Evolutionary conservation across 2,113 vertebrate species (phyloP).

Genomic region (Ivindomyrus marchei): DNA sequence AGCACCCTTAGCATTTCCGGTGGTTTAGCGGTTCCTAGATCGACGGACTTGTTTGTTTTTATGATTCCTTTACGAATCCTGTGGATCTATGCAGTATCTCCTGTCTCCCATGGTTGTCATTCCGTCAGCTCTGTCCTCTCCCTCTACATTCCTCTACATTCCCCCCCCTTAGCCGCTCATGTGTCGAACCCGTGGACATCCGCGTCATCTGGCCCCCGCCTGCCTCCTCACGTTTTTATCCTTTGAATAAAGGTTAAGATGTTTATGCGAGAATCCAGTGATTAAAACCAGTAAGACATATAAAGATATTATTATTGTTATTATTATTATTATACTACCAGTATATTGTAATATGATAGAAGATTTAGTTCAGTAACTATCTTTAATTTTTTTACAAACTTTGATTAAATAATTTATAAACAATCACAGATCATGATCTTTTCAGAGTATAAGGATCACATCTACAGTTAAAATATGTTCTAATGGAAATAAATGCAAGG

Average conservation of each 20-base stretch:
- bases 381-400: conserved; percentile 78
- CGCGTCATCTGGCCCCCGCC: conserved; percentile 53
- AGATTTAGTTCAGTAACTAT: conserved; percentile 72
- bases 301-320: conserved; percentile 21
- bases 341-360: conserved; percentile 79
- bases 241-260: conserved; percentile 55
- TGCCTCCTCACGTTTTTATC: conserved; percentile 53
- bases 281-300: conserved; percentile 42
- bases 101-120: conserved; percentile 61
- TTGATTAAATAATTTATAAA: conserved; percentile 78
- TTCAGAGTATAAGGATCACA: conserved; percentile 65
- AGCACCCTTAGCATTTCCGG: neutral
- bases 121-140: conserved; percentile 52
- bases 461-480: conserved; percentile 72
- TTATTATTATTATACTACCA: conserved; percentile 70
- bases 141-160: conserved; percentile 9
- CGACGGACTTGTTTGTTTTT: neutral
- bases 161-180: conserved; percentile 42
- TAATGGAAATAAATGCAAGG: conserved; percentile 72
- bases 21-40: neutral
- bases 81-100: conserved; percentile 73
- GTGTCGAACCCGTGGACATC: conserved; percentile 51
- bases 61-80: conserved; percentile 46
- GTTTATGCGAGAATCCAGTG: conserved; percentile 37
- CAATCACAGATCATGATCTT: conserved; percentile 67